A percentile compares a stretch with the other conserved stretches of the same genome.
These are phyloP conservation scores for Microchirus variegatus DNA, from an alignment of 2,797 vertebrate species.

Conservation along the genomic window DNA sequence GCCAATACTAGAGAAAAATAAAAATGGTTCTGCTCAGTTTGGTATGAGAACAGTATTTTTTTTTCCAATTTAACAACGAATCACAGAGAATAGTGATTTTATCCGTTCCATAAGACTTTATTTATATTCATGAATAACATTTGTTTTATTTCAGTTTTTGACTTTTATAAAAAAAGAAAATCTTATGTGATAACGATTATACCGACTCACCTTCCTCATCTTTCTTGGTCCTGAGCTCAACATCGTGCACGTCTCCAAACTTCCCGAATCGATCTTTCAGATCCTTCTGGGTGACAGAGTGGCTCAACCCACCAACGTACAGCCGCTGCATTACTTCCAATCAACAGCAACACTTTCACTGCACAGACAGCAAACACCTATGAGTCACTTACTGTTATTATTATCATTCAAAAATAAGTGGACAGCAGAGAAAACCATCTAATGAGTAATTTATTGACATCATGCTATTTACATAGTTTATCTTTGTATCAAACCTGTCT, in stretches of 20 bases:
- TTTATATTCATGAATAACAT: too few relatives aligned
- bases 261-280: conserved; percentile 90
- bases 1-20: neutral
- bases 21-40: too few relatives aligned
- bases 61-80: too few relatives aligned
- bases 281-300: conserved; percentile 85
- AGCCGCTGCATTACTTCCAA: conserved; percentile 79
- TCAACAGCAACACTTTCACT: conserved; percentile 2
- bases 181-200: neutral
- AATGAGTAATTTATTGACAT: too few relatives aligned
- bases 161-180: too few relatives aligned
- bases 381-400: neutral
- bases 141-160: too few relatives aligned
- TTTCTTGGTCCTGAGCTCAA: conserved; percentile 89
- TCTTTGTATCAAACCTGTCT: too few relatives aligned
- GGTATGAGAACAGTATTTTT: too few relatives aligned
- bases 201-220: conserved; percentile 85
- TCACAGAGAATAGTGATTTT: too few relatives aligned
- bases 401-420: neutral
- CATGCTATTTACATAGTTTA: too few relatives aligned
- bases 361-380: neutral
- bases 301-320: conserved; percentile 89
- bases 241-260: conserved; percentile 88
- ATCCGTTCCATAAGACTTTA: too few relatives aligned
- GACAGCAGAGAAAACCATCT: too few relatives aligned